Percentiles rank a stretch among this genome's conserved stretches.
Conservation (phyloP, 2,888 invertebrate genomes). For the Polymixis flavicincta region DNA sequence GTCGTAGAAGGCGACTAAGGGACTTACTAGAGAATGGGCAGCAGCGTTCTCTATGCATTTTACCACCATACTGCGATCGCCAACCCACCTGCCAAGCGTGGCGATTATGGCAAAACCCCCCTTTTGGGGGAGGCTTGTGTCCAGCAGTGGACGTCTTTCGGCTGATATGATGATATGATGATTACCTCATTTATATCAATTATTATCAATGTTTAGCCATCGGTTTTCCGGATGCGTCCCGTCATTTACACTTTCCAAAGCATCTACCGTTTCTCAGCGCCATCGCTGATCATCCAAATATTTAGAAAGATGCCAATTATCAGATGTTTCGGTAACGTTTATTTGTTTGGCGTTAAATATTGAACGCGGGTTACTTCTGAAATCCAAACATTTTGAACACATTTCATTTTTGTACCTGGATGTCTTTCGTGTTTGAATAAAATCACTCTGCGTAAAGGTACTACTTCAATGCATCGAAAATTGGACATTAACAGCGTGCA, state of each 20-base stretch:
- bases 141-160: too few relatives aligned
- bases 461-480: background rate
- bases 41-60: too few relatives aligned
- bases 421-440: background rate
- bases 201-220: background rate
- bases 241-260: background rate
- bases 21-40: too few relatives aligned
- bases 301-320: constrained; percentile 46
- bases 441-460: background rate
- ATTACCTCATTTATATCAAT: constrained; percentile 23
- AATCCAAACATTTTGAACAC: constrained; percentile 8
- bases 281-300: constrained; percentile 33
- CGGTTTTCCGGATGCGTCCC: background rate
- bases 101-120: too few relatives aligned
- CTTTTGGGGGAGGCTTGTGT: too few relatives aligned
- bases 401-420: constrained; percentile 5
- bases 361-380: background rate
- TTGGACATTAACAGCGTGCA: background rate
- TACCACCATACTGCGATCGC: too few relatives aligned
- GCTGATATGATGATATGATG: too few relatives aligned
- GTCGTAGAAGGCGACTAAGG: too few relatives aligned
- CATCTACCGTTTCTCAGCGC: background rate
- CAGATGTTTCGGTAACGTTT: constrained; percentile 20
- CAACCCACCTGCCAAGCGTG: too few relatives aligned
- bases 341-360: constrained; percentile 28